phyloP scores from a whole-genome alignment of 2,888 invertebrate genomes.

The Chymomyza procnemis region DNA sequence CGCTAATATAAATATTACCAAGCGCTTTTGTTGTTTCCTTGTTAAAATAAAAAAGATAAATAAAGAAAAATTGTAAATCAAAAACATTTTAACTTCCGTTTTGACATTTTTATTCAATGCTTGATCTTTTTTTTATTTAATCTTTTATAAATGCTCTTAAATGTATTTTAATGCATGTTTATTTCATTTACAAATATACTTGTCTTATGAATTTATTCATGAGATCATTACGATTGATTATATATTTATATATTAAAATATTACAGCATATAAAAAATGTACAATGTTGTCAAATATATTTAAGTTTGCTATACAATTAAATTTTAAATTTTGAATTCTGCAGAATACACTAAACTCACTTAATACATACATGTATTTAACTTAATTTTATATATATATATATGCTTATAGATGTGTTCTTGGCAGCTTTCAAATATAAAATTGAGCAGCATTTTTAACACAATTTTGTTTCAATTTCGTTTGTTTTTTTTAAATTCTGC shows the following conservation, averaged over 20 bases:
- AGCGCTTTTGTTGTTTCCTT: no score
- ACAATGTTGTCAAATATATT: not conserved
- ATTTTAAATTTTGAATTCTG: conserved; percentile 24
- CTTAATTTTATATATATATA: not conserved
- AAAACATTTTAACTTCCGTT: conserved; percentile 12
- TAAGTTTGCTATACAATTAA: conserved; percentile 20
- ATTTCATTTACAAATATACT: conserved; percentile 48
- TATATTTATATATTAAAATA: conserved; percentile 47
- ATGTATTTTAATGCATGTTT: conserved; percentile 51
- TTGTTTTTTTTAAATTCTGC: conserved; percentile 19
- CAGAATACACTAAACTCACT: not conserved
- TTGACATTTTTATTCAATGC: conserved; percentile 18
- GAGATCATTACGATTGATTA: conserved; percentile 75
- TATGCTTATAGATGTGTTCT: conserved; percentile 32
- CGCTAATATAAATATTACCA: no score
- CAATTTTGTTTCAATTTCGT: conserved; percentile 26
- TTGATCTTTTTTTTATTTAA: conserved; percentile 33
- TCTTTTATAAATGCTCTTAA: conserved; percentile 51
- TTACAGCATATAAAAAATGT: conserved; percentile 53
- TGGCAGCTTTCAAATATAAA: conserved; percentile 31
- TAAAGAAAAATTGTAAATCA: conserved; percentile 8
- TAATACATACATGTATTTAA: conserved; percentile 11
- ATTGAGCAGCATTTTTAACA: conserved; percentile 45
- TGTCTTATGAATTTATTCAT: conserved; percentile 71
- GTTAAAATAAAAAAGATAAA: no score